Percentiles rank a stretch among this genome's conserved stretches.
phyloP scores from a whole-genome alignment of 2,888 invertebrate species.

The Lepidonotus clava region DNA sequence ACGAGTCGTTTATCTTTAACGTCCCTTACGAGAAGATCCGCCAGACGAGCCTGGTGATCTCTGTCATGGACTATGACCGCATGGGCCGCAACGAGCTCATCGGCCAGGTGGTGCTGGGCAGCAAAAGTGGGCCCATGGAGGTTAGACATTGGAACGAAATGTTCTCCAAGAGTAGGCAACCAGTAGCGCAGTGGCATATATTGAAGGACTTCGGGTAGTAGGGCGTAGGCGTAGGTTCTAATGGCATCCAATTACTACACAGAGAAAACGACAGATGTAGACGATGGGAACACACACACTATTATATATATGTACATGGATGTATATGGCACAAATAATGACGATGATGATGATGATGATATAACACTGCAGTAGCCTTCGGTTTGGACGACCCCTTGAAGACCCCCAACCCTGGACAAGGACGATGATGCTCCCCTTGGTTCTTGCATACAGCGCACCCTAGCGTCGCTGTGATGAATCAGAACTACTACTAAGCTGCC shows the following conservation, averaged over 20 bases:
- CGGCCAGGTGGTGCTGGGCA: constrained; percentile 84
- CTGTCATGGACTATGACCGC: constrained; percentile 98
- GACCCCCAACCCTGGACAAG: background rate
- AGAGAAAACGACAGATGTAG: background rate
- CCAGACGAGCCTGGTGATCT: constrained; percentile 95
- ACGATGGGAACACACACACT: constrained; percentile 28
- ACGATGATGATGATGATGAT: constrained; percentile 31
- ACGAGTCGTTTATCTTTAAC: constrained; percentile 96
- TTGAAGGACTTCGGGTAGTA: constrained; percentile 84
- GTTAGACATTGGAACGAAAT: constrained; percentile 99
- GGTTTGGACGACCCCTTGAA: background rate
- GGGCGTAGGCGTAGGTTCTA: background rate
- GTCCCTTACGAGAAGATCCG: constrained; percentile 98
- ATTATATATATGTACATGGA: constrained; percentile 43
- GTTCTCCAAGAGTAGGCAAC: constrained; percentile 97
- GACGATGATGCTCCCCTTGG: background rate
- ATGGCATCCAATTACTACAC: background rate
- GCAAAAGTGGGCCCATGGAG: constrained; percentile 94
- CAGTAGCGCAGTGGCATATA: constrained; percentile 98
- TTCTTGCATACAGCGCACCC: constrained; percentile 4
- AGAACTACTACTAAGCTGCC: too few species aligned
- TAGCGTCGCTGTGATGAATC: constrained; percentile 26
- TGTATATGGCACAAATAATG: constrained; percentile 43
- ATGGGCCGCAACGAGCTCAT: constrained; percentile 96
- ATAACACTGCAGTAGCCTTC: constrained; percentile 48